These are phyloP conservation scores for Thryonomys swinderianus DNA, from an alignment of 2,113 vertebrate genomes.

Conservation along the genomic window DNA sequence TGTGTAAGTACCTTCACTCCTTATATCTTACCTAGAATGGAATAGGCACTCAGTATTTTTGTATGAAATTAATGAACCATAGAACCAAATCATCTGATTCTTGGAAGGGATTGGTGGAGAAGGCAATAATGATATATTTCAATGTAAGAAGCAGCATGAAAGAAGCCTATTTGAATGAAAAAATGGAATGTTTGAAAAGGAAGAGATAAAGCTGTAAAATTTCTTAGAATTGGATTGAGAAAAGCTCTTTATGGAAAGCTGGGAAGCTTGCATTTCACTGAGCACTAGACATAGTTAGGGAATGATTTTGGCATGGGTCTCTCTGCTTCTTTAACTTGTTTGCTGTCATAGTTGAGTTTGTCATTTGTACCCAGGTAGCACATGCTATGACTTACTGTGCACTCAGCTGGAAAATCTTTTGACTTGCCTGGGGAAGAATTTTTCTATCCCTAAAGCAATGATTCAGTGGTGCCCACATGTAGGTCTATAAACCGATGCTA, in stretches of 20 bases:
- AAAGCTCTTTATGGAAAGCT: not conserved
- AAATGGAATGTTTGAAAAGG: not conserved
- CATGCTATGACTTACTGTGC: not conserved
- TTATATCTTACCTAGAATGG: not conserved
- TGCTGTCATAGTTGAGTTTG: not conserved
- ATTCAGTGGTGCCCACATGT: not conserved
- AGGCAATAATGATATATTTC: not conserved
- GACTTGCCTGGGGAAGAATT: not conserved
- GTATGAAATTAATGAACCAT: not conserved
- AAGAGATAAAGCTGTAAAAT: not conserved
- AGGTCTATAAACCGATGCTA: not conserved
- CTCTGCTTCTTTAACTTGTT: not conserved
- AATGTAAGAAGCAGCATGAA: not conserved
- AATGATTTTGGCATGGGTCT: not conserved
- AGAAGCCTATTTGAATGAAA: not conserved
- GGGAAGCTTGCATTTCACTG: not conserved
- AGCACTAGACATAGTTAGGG: not conserved
- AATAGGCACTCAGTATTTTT: not conserved
- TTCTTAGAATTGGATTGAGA: not conserved
- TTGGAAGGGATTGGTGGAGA: not conserved
- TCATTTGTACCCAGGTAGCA: not conserved
- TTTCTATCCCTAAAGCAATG: not conserved
- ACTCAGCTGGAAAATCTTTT: not conserved
- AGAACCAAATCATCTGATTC: not conserved
- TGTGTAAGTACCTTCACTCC: not conserved